Evolutionary conservation across 2,113 vertebrate species (phyloP).

Genomic region (Periophthalmodon schlosseri): DNA sequence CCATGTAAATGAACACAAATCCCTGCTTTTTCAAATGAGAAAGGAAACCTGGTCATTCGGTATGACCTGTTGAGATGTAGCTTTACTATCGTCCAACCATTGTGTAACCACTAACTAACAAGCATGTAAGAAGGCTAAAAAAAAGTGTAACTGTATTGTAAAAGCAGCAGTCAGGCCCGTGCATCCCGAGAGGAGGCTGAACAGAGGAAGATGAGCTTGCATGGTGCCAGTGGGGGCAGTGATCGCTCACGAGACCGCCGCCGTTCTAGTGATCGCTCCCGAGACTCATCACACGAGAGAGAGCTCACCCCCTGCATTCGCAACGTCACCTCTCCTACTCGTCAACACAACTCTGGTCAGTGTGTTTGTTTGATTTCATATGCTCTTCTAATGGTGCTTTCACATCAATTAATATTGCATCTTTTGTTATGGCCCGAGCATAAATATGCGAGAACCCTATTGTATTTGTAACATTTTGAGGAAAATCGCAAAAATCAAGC

Average conservation of each 20-base stretch:
- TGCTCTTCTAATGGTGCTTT: not conserved
- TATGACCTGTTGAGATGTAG: not conserved
- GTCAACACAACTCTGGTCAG: constrained; percentile 91
- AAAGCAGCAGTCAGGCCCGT: constrained; percentile 80
- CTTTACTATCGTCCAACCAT: not conserved
- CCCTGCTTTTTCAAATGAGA: not conserved
- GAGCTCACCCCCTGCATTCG: constrained; percentile 98
- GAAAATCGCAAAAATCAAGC: too few relatives aligned
- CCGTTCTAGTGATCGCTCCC: constrained; percentile 94
- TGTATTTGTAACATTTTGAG: not conserved
- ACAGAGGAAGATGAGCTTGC: constrained; percentile 91
- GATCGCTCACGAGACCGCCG: constrained; percentile 94
- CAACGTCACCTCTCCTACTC: constrained; percentile 95
- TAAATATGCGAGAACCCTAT: too few relatives aligned
- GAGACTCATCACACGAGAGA: constrained; percentile 96
- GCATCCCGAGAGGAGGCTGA: constrained; percentile 81
- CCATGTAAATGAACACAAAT: not conserved
- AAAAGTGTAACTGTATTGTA: constrained; percentile 31
- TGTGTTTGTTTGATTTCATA: constrained; percentile 22
- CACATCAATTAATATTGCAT: not conserved
- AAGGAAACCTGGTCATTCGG: not conserved
- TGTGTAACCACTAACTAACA: not conserved
- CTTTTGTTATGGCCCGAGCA: not conserved
- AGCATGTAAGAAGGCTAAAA: constrained; percentile 8
- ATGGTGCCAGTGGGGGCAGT: constrained; percentile 88